Evolutionary conservation across 2,797 vertebrate genomes (phyloP).

Genomic region (Girardinus metallicus): DNA sequence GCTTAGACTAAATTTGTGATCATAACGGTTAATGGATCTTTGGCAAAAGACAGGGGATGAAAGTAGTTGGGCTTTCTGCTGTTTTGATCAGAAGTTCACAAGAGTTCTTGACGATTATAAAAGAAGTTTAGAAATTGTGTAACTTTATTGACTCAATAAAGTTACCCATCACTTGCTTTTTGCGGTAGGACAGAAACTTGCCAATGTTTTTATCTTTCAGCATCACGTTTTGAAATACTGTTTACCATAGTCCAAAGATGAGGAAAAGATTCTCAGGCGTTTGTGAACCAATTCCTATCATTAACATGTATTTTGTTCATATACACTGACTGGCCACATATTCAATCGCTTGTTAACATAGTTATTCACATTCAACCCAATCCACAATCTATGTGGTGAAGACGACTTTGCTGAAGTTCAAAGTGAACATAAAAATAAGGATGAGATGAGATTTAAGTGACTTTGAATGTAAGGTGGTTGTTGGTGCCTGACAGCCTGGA

Average conservation of each 20-base stretch:
- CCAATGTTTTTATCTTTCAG: neutral
- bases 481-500: neutral
- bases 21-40: neutral
- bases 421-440: neutral
- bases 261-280: neutral
- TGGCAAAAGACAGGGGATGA: neutral
- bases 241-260: neutral
- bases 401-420: neutral
- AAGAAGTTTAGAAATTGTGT: neutral
- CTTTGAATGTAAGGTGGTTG: neutral
- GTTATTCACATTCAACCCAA: neutral
- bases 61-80: neutral
- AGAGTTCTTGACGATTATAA: neutral
- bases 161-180: neutral
- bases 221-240: neutral
- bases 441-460: neutral
- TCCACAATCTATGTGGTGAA: neutral
- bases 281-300: neutral
- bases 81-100: neutral
- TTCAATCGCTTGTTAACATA: neutral
- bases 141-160: neutral
- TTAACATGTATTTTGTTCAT: neutral
- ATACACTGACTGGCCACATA: neutral
- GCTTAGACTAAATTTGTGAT: neutral
- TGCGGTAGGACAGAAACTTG: neutral